Percentiles rank a stretch among this genome's conserved stretches.
Evolutionary conservation across 2,113 vertebrate species (phyloP).

Genomic region (Brachirus orientalis): DNA sequence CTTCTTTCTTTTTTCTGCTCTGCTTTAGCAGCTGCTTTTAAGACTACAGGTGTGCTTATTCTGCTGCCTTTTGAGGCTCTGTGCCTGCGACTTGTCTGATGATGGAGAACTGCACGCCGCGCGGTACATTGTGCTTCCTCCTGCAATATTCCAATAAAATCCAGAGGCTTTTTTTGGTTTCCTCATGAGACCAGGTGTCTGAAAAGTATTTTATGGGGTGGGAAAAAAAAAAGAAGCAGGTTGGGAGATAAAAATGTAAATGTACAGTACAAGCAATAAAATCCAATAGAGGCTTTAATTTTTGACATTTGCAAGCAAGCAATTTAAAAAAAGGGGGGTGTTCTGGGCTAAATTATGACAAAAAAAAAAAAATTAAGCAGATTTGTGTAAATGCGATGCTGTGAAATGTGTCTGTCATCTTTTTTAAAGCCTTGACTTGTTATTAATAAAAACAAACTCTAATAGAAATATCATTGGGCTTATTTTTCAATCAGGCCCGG

Average conservation of each 20-base stretch:
- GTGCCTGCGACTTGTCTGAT: conserved; percentile 28
- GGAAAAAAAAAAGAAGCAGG: not conserved
- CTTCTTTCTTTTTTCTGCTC: not conserved
- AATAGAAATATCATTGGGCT: conserved; percentile 87
- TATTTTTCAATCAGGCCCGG: conserved; percentile 86
- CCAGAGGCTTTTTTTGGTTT: not conserved
- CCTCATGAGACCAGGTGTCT: not conserved
- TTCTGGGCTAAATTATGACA: conserved; percentile 56
- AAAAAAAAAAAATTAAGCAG: conserved; percentile 62
- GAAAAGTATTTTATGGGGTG: not conserved
- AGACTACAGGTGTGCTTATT: conserved; percentile 45
- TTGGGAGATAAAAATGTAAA: conserved; percentile 13
- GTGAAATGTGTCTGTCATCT: conserved; percentile 70
- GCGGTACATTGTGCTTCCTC: conserved; percentile 1
- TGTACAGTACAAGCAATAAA: conserved; percentile 1
- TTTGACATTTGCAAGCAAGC: conserved; percentile 9
- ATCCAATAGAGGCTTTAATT: conserved; percentile 19
- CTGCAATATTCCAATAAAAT: conserved; percentile 1
- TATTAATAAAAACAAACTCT: conserved; percentile 87
- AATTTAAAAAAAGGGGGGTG: conserved; percentile 28
- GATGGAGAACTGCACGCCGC: conserved; percentile 16
- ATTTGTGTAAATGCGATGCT: conserved; percentile 39
- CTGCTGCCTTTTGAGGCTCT: conserved; percentile 34
- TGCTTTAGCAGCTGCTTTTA: conserved; percentile 29
- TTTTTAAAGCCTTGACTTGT: conserved; percentile 82